phyloP scores from a whole-genome alignment of 1,140 invertebrate genomes.

The Cotesia chilonis region DNA sequence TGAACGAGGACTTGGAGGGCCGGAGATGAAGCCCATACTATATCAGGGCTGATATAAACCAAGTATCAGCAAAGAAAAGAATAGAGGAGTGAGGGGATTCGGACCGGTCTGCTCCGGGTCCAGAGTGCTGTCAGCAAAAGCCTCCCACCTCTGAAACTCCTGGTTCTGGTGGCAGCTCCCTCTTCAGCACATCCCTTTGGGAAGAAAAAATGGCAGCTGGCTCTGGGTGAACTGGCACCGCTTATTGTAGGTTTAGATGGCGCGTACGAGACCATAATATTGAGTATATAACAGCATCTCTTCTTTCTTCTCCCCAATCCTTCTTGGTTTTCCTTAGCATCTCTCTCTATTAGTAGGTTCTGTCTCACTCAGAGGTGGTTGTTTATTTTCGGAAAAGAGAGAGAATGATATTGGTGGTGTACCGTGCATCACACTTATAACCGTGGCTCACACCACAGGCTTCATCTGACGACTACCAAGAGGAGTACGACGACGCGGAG shows the following conservation, averaged over 20 bases:
- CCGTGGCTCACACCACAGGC: constrained; percentile 15
- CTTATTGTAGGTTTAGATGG: constrained; percentile 43
- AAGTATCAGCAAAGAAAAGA: too few species aligned
- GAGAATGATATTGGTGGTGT: background rate
- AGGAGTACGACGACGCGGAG: constrained; percentile 5
- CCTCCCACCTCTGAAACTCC: constrained; percentile 45
- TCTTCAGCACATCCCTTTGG: constrained; percentile 16
- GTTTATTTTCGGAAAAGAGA: background rate
- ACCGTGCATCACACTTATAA: background rate
- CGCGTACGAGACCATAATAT: constrained; percentile 56
- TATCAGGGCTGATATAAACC: background rate
- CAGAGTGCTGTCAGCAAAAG: constrained; percentile 58
- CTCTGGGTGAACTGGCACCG: background rate
- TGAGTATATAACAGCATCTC: background rate
- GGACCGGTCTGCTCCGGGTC: constrained; percentile 44
- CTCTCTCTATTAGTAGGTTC: too few species aligned
- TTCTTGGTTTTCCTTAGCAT: background rate
- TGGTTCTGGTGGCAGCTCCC: background rate
- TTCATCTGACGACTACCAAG: constrained; percentile 9
- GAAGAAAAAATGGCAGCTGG: constrained; percentile 63
- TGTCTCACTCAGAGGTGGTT: background rate
- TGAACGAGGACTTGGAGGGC: constrained; percentile 4
- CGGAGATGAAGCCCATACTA: background rate
- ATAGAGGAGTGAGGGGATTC: constrained; percentile 38
- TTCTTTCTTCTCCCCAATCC: background rate